phyloP scores from a whole-genome alignment of 1,140 invertebrate species.

The Rhopalosiphum padi region DNA sequence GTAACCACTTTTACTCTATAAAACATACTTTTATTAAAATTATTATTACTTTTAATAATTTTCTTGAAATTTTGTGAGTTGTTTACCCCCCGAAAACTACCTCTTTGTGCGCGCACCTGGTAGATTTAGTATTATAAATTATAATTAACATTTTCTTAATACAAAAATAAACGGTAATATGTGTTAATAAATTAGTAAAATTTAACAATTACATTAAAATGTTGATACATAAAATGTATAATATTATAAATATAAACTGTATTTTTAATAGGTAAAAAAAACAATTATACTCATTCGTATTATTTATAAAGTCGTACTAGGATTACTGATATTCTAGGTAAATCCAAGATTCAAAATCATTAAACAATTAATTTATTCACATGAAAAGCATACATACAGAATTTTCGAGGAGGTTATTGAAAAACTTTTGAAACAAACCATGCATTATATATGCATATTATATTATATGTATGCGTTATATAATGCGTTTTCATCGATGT shows the following conservation, averaged over 20 bases:
- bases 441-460: no score
- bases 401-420: neutral
- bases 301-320: neutral
- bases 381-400: neutral
- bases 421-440: neutral
- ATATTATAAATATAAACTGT: neutral
- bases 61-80: no score
- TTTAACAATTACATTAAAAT: neutral
- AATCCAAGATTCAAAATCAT: neutral
- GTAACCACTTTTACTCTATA: no score
- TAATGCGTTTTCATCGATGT: neutral
- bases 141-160: neutral
- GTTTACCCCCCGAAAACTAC: no score
- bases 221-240: neutral
- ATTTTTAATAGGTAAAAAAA: neutral
- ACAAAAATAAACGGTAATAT: neutral
- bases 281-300: neutral
- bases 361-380: neutral
- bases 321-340: neutral
- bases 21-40: no score
- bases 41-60: no score
- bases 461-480: no score
- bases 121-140: neutral
- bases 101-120: no score
- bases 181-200: neutral